Percentiles rank a stretch among this genome's conserved stretches.
phyloP scores from a whole-genome alignment of 2,797 vertebrate species.

The Trachops cirrhosus region DNA sequence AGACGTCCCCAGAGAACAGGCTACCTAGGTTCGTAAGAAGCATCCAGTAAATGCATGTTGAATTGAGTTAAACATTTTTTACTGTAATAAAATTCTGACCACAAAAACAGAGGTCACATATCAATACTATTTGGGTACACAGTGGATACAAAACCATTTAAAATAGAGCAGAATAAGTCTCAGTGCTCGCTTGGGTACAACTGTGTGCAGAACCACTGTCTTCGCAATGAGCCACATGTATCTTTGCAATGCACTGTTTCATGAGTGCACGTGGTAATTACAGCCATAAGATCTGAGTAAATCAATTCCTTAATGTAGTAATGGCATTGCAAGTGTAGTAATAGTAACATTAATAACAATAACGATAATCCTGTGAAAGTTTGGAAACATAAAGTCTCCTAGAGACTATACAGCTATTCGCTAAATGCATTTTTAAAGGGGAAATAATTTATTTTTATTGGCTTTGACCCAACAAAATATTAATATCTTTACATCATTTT shows the following conservation, averaged over 20 bases:
- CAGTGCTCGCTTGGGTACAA: not conserved
- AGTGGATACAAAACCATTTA: conserved; percentile 25
- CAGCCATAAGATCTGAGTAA: conserved; percentile 57
- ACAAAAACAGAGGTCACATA: conserved; percentile 22
- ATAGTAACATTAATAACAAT: conserved; percentile 67
- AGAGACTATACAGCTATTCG: conserved; percentile 46
- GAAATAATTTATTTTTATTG: conserved; percentile 71
- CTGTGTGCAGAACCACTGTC: not conserved
- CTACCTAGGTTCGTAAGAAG: not conserved
- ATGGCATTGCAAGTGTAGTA: conserved; percentile 41
- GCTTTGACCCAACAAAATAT: conserved; percentile 64
- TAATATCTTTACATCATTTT: conserved; percentile 70
- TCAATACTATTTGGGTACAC: not conserved
- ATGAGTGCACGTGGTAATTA: conserved; percentile 57
- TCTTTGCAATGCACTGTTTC: not conserved
- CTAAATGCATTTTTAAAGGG: conserved; percentile 69
- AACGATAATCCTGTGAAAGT: conserved; percentile 61
- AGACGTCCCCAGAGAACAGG: not conserved
- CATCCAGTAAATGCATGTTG: not conserved
- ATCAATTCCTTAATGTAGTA: conserved; percentile 59
- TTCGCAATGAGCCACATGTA: not conserved
- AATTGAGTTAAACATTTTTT: conserved; percentile 46
- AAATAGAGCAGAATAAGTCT: conserved; percentile 30
- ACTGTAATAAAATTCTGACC: conserved; percentile 28
- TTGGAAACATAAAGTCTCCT: conserved; percentile 63